Percentiles rank a stretch among this genome's conserved stretches.
These are phyloP conservation scores for Candoia aspera DNA, from an alignment of 2,113 vertebrate species.

Conservation along the genomic window DNA sequence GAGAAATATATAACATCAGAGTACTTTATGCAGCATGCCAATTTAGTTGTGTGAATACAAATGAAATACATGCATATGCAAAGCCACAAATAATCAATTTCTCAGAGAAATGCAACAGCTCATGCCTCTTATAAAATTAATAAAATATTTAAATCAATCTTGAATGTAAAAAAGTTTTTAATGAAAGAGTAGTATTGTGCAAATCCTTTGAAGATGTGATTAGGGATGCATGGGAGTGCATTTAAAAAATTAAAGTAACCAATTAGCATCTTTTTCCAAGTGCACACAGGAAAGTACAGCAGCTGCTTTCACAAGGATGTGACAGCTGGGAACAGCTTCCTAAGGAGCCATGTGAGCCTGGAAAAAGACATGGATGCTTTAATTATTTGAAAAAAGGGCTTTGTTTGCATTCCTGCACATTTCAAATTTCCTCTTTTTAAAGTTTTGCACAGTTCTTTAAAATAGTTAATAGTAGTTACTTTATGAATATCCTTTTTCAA, in stretches of 20 bases:
- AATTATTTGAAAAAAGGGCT: background rate
- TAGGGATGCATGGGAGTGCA: background rate
- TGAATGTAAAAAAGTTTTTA: conserved; percentile 39
- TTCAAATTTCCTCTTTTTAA: background rate
- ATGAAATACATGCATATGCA: background rate
- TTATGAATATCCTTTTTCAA: conserved; percentile 53
- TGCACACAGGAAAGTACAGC: background rate
- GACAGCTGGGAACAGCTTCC: background rate
- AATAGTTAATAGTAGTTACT: conserved; percentile 14
- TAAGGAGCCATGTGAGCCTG: background rate
- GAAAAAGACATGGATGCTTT: background rate
- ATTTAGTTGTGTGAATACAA: background rate
- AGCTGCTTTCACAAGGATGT: background rate
- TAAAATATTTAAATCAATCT: conserved; percentile 36
- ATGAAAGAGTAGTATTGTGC: conserved; percentile 25
- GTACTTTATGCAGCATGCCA: too few relatives aligned
- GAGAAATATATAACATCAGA: background rate
- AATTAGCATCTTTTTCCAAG: background rate
- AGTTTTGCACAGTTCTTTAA: background rate
- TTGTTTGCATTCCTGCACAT: background rate
- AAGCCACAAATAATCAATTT: background rate
- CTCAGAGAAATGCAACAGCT: background rate
- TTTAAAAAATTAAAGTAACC: background rate
- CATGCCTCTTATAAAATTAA: conserved; percentile 48
- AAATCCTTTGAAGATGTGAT: background rate